phyloP scores from a whole-genome alignment of 1,140 invertebrate genomes.

The Meloidogyne chitwoodi region DNA sequence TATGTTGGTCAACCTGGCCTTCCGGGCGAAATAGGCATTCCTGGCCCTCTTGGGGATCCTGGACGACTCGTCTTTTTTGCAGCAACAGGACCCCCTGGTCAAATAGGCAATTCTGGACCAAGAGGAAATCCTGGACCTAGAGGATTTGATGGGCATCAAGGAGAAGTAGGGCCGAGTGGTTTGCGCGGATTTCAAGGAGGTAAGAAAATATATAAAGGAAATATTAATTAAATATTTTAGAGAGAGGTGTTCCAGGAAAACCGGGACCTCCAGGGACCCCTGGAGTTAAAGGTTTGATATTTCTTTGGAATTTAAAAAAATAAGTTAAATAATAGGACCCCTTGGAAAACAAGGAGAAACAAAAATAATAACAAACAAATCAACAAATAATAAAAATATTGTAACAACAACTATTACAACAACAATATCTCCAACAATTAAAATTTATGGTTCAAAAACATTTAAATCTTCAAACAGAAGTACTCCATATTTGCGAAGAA shows the following conservation, averaged over 20 bases:
- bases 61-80: neutral
- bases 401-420: neutral
- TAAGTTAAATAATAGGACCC: too few relatives aligned
- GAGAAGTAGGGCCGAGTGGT: constrained; percentile 6
- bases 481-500: neutral
- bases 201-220: neutral
- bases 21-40: neutral
- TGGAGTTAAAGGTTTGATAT: too few relatives aligned
- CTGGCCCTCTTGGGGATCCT: constrained; percentile 4
- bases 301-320: too few relatives aligned
- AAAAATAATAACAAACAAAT: neutral
- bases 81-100: neutral
- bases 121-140: neutral
- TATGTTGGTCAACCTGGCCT: neutral
- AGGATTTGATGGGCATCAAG: constrained; percentile 21
- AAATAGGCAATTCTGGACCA: neutral
- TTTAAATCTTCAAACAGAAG: neutral
- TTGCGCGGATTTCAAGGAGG: constrained; percentile 13
- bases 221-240: neutral
- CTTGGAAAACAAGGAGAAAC: neutral
- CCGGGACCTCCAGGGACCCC: neutral
- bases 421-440: neutral
- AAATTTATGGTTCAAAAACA: neutral
- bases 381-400: neutral
- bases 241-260: constrained; percentile 3